These are phyloP conservation scores for Aphaenogaster rudis DNA, from an alignment of 1,140 invertebrate genomes.

Conservation along the genomic window DNA sequence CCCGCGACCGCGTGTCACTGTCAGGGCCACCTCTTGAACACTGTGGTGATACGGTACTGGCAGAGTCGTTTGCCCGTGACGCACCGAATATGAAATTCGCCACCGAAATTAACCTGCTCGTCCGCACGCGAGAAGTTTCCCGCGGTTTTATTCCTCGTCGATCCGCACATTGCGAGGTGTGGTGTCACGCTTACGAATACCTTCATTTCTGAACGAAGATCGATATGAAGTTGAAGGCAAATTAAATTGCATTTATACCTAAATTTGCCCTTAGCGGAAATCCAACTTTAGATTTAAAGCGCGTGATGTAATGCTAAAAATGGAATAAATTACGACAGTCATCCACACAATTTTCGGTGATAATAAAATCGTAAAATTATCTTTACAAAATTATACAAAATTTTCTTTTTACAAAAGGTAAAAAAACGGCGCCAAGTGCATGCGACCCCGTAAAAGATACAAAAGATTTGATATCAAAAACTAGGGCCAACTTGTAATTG, in stretches of 20 bases:
- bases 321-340: not conserved
- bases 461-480: too few species aligned
- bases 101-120: slow-evolving; percentile 62
- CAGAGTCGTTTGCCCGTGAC: slow-evolving; percentile 70
- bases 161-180: not conserved
- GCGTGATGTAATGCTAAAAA: not conserved
- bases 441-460: too few species aligned
- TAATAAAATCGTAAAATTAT: not conserved
- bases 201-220: slow-evolving; percentile 33
- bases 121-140: slow-evolving; percentile 47
- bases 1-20: slow-evolving; percentile 70
- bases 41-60: slow-evolving; percentile 69
- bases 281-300: not conserved
- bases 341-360: not conserved
- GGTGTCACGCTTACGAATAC: slow-evolving; percentile 28
- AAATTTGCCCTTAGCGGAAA: not conserved
- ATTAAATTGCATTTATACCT: slow-evolving; percentile 26
- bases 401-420: too few species aligned
- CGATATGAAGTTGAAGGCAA: not conserved
- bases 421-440: too few species aligned
- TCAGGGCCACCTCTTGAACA: slow-evolving; percentile 72
- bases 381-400: too few species aligned
- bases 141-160: slow-evolving; percentile 56
- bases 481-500: too few species aligned
- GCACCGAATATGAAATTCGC: slow-evolving; percentile 70